Base-by-base conservation (phyloP, 2,888 invertebrate genomes). In the Rhimphoctona megacephalus region DNA sequence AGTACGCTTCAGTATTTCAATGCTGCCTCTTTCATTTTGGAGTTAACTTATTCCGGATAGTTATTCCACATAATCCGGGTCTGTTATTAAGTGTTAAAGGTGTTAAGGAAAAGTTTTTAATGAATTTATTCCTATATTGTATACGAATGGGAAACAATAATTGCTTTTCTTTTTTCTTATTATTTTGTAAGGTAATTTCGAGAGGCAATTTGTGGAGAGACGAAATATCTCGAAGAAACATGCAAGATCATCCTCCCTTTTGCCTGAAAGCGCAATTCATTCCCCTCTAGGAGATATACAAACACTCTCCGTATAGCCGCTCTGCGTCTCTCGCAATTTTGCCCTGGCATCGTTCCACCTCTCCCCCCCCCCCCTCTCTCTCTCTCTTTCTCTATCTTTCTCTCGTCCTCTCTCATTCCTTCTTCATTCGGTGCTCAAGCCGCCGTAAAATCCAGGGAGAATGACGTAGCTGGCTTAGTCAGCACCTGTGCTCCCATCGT, bases 241-340 rank as follows among this genome's bases (percentile, higher is more conserved):
- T 84, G 86, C 84, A 81, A 86, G 86, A 81, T 86, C 86, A 86
- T 86, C 77, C 77, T 54, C 64, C 22, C 64, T 33, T 46, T 43
- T 43, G 43, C 25, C 54, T 30, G n/a, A 73, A 77, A 86, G 78
- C 64, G 86, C 84, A 84, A 84, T 89, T 88, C 83, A 81, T 84
- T 90, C 92, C 85, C 91, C 92, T 91, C 90, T 90, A 91, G 91
- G 91, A 93, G 92, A 93, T 92, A 92, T 93, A 92, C 93, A 93
- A 93, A 93, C 93, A 93, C 93, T 90, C 90, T 89, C 89, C 89
- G 90, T 88, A 88, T 89, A 89, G 89, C 84, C 80, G 85, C 77
- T 46, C 57, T 25, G 30, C 78, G 61, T 66, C 77, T 81, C 76
- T 84, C 70, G 84, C 84, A 86, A 86, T 86, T 86, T 86, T 52